Base-by-base conservation (phyloP, 1,140 invertebrate species). In the Zaprionus nigranus region DNA sequence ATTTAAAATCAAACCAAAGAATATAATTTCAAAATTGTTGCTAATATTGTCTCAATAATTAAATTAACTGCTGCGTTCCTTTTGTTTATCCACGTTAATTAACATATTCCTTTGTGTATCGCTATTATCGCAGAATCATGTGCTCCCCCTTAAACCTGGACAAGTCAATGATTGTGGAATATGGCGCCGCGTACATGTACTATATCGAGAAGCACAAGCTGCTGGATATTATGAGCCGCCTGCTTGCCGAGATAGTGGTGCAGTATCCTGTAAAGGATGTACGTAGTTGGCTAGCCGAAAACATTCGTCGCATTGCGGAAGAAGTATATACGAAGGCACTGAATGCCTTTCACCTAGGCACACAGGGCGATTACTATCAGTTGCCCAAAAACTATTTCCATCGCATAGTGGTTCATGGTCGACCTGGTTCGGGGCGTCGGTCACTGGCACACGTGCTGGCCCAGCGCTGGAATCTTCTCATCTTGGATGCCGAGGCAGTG, bases 151-250 rank as follows among this genome's bases (percentile, higher is more conserved):
- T 36, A 28, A 77, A 79, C 15, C 68, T 90, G 17, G 86, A 90
- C 34, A 79, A 65, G 11, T 40, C 43, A 11, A 46, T 65, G 49
- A 59, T 92, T 13, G 70, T 80, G 26, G 46, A 91, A 20, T 92
- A 66, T 46, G 65, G 84, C 9, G 91, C 91, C 0, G 67, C 51
- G 7, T 74, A 79, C 0, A 92, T 92, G 91, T 82, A 77, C 2
- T 92, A 92, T n/a, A 74, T 92, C 0, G 91, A 92, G 51, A 88
- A 79, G 34, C 90, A 92, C 69, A 92, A 86, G 61, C 54, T 92
- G n/a, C 56, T 92, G 59, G 91, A 92, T 4, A 70, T 92, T 3
- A 75, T 92, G 73, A 86, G 84, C 40, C 91, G 79, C 2, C 20
- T 92, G 20, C 26, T 92, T 26, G 87, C 82, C 0, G 90, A 92